A percentile compares a stretch with the other conserved stretches of the same genome.
Evolutionary conservation across 2,113 vertebrate species (phyloP).

Genomic region (Atractosteus spatula): DNA sequence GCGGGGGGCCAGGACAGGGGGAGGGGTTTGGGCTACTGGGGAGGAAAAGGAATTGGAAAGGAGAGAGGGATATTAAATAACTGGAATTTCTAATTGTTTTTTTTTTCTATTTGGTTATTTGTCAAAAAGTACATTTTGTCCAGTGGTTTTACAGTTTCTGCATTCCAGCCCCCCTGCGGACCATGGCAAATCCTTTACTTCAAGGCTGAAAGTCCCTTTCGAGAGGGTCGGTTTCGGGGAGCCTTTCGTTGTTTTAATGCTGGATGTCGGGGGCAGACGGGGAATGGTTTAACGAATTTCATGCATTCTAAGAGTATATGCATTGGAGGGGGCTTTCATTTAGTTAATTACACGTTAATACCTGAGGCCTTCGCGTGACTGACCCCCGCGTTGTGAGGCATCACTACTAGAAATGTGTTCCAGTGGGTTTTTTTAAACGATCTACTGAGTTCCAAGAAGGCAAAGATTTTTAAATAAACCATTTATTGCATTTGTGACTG

Average conservation of each 20-base stretch:
- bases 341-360: too few species aligned
- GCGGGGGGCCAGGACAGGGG: conserved; percentile 33
- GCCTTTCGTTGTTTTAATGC: conserved; percentile 22
- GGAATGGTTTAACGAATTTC: not conserved
- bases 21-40: conserved; percentile 29
- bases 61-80: conserved; percentile 28
- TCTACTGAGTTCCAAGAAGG: conserved; percentile 2
- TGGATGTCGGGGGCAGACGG: not conserved
- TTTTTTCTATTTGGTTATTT: conserved; percentile 15
- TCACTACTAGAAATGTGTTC: too few species aligned
- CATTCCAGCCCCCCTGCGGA: conserved; percentile 53
- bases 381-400: too few species aligned
- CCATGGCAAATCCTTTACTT: conserved; percentile 27
- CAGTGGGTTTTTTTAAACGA: not conserved
- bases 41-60: conserved; percentile 36
- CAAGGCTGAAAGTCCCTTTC: conserved; percentile 34
- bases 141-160: conserved; percentile 32
- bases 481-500: too few species aligned
- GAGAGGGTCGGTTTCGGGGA: not conserved
- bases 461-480: not conserved
- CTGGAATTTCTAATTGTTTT: conserved; percentile 50
- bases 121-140: conserved; percentile 27
- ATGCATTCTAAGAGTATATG: not conserved
- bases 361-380: too few species aligned
- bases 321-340: too few species aligned